phyloP scores from a whole-genome alignment of 2,113 vertebrate species.

The Nesogale talazaci region DNA sequence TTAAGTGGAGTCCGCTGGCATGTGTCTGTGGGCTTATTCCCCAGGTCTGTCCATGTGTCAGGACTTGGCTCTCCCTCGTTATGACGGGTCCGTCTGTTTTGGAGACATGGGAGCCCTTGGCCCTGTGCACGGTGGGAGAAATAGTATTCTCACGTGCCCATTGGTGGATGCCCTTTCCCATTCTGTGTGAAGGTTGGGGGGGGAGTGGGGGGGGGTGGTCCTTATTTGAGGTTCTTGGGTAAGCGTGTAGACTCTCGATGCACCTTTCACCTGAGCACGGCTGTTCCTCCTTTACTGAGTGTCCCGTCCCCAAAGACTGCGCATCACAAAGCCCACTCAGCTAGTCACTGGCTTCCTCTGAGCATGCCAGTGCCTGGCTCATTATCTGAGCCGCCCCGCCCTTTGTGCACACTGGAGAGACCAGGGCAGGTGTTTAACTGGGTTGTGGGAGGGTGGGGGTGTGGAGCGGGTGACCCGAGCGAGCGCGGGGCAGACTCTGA shows the following conservation, averaged over 20 bases:
- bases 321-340: not conserved
- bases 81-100: not conserved
- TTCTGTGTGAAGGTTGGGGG: not conserved
- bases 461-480: not conserved
- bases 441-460: too few relatives aligned
- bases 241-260: not conserved
- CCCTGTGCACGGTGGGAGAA: not conserved
- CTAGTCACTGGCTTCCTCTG: not conserved
- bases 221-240: not conserved
- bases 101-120: not conserved
- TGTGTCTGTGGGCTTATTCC: not conserved
- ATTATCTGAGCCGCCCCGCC: not conserved
- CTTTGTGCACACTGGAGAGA: conserved; percentile 35
- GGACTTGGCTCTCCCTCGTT: not conserved
- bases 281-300: fast-evolving
- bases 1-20: not conserved
- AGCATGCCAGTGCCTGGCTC: not conserved
- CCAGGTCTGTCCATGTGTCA: not conserved
- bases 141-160: not conserved
- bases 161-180: not conserved
- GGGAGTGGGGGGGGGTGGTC: not conserved
- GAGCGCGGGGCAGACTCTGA: not conserved
- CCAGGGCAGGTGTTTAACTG: not conserved
- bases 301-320: fast-evolving
- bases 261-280: not conserved